Evolutionary conservation across 1,140 invertebrate genomes (phyloP).

Genomic region (Microplitis mediator): DNA sequence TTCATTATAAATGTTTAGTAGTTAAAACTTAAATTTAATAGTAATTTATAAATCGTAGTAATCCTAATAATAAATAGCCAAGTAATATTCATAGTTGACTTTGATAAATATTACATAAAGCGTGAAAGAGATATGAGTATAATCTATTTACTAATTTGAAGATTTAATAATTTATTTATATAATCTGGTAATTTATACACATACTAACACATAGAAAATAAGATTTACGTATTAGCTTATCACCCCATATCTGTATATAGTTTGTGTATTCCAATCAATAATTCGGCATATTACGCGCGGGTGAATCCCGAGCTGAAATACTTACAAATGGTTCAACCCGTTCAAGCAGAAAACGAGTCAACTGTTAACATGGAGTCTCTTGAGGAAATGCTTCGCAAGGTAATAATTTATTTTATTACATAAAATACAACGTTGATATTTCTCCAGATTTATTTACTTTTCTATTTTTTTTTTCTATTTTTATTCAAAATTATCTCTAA

Average conservation of each 20-base stretch:
- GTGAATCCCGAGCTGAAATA: constrained; percentile 14
- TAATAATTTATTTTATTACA: constrained; percentile 50
- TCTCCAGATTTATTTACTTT: constrained; percentile 23
- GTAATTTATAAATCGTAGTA: too few relatives aligned
- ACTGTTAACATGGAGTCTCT: constrained; percentile 79
- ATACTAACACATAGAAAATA: too few relatives aligned
- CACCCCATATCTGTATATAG: not conserved
- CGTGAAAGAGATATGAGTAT: too few relatives aligned
- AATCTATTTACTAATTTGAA: too few relatives aligned
- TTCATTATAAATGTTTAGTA: too few relatives aligned
- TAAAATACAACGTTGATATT: constrained; percentile 17
- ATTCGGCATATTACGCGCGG: constrained; percentile 7
- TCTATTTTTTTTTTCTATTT: not conserved
- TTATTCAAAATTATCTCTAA: not conserved
- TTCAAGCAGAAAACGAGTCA: constrained; percentile 69
- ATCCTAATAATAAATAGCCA: too few relatives aligned
- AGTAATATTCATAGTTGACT: not conserved
- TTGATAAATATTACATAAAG: too few relatives aligned
- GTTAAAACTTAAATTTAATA: too few relatives aligned
- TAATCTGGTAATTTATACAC: too few relatives aligned
- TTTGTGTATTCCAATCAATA: constrained; percentile 3
- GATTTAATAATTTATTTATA: too few relatives aligned
- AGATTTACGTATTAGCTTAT: not conserved
- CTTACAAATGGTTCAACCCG: constrained; percentile 57
- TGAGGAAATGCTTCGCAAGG: constrained; percentile 83